Percentiles rank a stretch among this genome's conserved stretches.
These are phyloP conservation scores for Nephrotoma appendiculata DNA, from an alignment of 2,888 invertebrate genomes.

Conservation along the genomic window DNA sequence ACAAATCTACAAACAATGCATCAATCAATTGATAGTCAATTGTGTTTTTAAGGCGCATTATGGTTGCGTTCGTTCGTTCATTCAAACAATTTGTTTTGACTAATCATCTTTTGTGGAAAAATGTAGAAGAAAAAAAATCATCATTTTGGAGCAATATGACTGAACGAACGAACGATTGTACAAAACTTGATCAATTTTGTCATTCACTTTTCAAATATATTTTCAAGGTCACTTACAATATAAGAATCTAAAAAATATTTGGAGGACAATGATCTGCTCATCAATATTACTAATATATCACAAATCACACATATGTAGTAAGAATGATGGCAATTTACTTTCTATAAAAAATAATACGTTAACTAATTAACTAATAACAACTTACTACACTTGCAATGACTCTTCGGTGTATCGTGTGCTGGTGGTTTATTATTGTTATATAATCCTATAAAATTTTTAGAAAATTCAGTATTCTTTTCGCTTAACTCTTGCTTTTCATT, in stretches of 20 bases:
- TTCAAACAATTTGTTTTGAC: too few species aligned
- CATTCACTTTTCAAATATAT: neutral
- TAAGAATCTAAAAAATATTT: neutral
- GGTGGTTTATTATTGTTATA: conserved; percentile 49
- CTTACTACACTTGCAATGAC: conserved; percentile 52
- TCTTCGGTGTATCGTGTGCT: conserved; percentile 36
- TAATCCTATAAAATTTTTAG: conserved; percentile 43
- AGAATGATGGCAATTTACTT: neutral
- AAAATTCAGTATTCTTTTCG: conserved; percentile 21
- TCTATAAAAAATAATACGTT: too few species aligned
- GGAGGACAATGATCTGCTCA: neutral
- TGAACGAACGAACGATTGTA: too few species aligned
- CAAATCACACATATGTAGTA: neutral
- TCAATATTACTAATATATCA: neutral
- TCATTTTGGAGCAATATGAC: too few species aligned
- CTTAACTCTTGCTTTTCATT: neutral
- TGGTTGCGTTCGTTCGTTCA: too few species aligned
- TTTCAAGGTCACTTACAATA: neutral
- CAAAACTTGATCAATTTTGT: neutral
- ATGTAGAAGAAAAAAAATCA: too few species aligned
- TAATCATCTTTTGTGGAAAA: too few species aligned
- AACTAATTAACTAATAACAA: conserved; percentile 18
- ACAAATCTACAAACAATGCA: too few species aligned
- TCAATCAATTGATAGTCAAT: too few species aligned
- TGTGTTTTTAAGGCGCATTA: too few species aligned